A percentile compares a stretch with the other conserved stretches of the same genome.
These are phyloP conservation scores for Cryptoleucopteryx plumbea DNA, from an alignment of 2,113 vertebrate species.

Conservation along the genomic window DNA sequence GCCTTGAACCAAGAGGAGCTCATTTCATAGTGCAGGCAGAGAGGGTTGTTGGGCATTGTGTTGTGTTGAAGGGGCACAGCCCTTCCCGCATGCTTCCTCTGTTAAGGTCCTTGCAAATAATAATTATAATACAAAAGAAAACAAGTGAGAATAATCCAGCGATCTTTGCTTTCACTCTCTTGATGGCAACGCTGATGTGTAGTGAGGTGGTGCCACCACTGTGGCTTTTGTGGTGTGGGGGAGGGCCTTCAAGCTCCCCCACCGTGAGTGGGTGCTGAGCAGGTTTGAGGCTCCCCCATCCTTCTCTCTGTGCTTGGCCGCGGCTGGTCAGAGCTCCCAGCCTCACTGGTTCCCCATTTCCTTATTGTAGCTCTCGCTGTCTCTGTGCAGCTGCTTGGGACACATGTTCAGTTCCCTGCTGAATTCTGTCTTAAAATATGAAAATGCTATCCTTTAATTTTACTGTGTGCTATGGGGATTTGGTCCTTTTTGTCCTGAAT, in stretches of 20 bases:
- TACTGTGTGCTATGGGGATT: neutral
- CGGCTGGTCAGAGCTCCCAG: fast-evolving
- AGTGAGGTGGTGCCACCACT: fast-evolving
- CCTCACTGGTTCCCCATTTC: fast-evolving
- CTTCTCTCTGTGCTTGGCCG: neutral
- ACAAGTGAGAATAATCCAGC: neutral
- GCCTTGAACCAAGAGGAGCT: neutral
- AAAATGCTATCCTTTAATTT: neutral
- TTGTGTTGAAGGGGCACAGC: neutral
- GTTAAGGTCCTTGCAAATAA: neutral
- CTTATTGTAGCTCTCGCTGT: neutral
- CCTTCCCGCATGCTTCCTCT: neutral
- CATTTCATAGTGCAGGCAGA: neutral
- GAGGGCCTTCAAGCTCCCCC: fast-evolving
- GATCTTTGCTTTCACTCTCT: neutral
- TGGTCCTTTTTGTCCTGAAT: neutral
- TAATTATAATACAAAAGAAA: neutral
- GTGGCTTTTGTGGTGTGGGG: neutral
- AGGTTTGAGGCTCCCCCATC: neutral
- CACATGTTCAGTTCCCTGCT: neutral
- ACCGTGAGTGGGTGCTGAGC: fast-evolving
- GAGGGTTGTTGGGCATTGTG: neutral
- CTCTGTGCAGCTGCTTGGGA: neutral
- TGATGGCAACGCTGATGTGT: neutral
- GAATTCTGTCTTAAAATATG: neutral